phyloP scores from a whole-genome alignment of 1,140 invertebrate species.

The Zaprionus davidi region DNA sequence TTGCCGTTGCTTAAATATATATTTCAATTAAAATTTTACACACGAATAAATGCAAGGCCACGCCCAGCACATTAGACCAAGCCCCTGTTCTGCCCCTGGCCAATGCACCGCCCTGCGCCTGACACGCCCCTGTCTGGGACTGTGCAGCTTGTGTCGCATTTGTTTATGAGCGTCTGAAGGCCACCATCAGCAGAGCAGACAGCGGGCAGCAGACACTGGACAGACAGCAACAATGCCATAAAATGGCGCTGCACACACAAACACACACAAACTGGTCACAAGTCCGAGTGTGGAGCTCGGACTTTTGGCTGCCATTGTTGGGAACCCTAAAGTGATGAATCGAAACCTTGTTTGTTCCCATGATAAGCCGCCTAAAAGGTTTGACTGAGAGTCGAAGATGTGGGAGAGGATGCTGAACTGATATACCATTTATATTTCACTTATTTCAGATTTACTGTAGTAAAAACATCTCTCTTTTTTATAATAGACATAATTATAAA shows the following conservation, averaged over 20 bases:
- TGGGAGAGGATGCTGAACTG: background rate
- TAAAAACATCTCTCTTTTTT: too few relatives aligned
- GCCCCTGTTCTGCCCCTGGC: conserved; percentile 1
- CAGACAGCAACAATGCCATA: conserved; percentile 48
- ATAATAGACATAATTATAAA: too few relatives aligned
- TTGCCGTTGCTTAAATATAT: conserved; percentile 62
- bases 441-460: too few relatives aligned
- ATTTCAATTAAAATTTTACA: conserved; percentile 82
- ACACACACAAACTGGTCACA: background rate
- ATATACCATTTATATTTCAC: background rate
- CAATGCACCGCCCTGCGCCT: background rate
- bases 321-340: background rate
- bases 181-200: conserved; percentile 59
- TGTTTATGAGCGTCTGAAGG: conserved; percentile 78
- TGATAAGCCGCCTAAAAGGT: background rate
- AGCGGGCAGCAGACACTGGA: conserved; percentile 31
- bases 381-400: background rate
- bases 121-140: conserved; percentile 30
- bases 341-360: background rate
- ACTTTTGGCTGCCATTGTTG: background rate
- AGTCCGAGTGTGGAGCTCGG: background rate
- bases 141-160: conserved; percentile 60
- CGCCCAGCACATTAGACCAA: conserved; percentile 70
- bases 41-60: conserved; percentile 78
- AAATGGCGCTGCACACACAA: conserved; percentile 40